These are phyloP conservation scores for Canis aureus DNA, from an alignment of 2,113 vertebrate genomes.

Conservation along the genomic window DNA sequence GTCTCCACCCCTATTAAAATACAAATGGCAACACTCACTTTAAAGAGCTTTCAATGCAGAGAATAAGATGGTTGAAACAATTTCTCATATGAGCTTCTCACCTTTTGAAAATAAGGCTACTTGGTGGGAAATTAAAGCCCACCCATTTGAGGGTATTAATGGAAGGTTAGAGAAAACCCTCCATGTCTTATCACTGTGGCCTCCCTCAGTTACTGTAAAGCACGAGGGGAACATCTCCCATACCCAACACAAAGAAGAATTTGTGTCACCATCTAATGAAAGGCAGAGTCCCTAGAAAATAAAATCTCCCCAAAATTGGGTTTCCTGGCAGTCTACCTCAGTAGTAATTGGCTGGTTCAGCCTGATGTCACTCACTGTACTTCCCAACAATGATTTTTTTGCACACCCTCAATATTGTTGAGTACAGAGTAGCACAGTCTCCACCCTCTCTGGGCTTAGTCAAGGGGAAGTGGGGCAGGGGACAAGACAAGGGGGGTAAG, in stretches of 20 bases:
- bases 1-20: background rate
- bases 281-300: background rate
- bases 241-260: background rate
- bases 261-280: background rate
- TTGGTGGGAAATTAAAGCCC: constrained; percentile 43
- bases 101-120: constrained; percentile 43
- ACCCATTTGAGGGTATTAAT: constrained; percentile 7
- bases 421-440: background rate
- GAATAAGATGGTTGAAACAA: background rate
- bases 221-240: background rate
- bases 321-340: background rate
- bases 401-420: background rate
- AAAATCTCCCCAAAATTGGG: background rate
- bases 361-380: background rate
- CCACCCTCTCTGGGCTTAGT: background rate
- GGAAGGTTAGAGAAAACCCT: background rate
- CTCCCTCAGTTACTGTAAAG: background rate
- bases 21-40: constrained; percentile 4
- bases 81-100: constrained; percentile 21
- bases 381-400: background rate
- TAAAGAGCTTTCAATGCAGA: constrained; percentile 44
- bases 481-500: too few relatives aligned
- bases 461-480: background rate
- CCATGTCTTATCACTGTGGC: background rate
- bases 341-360: background rate